Evolutionary conservation across 2,113 vertebrate genomes (phyloP).

Genomic region (Onychorhynchus coronatus): DNA sequence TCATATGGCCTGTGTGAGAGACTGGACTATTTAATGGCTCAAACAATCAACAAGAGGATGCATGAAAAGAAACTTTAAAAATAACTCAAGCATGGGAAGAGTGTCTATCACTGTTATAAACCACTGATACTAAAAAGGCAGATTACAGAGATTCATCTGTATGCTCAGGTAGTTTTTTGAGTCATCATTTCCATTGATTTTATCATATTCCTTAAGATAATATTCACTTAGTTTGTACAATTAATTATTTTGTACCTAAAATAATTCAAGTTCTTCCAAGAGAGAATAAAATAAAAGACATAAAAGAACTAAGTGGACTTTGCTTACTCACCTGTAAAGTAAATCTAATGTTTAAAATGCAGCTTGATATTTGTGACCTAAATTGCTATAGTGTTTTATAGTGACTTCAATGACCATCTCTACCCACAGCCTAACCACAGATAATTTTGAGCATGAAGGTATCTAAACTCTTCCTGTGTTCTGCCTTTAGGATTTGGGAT

Average conservation of each 20-base stretch:
- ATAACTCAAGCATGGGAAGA: not conserved
- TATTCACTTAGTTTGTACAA: not conserved
- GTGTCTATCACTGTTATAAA: not conserved
- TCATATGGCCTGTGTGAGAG: not conserved
- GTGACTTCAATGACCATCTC: not conserved
- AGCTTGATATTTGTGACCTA: not conserved
- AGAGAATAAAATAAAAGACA: not conserved
- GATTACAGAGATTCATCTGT: not conserved
- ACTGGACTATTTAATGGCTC: not conserved
- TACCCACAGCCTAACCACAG: not conserved
- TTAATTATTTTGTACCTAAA: not conserved
- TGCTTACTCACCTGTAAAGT: not conserved
- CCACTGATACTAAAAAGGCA: not conserved
- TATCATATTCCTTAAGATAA: not conserved
- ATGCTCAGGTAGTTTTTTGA: not conserved
- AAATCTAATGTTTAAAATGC: not conserved
- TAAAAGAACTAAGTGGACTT: not conserved
- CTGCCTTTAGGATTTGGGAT: not conserved
- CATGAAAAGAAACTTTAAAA: not conserved
- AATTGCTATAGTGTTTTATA: not conserved
- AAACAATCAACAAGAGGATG: not conserved
- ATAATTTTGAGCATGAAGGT: not conserved
- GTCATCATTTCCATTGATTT: not conserved
- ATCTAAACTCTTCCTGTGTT: not conserved
- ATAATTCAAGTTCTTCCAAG: not conserved